Percentiles rank a stretch among this genome's conserved stretches.
Conservation (phyloP, 2,797 vertebrate species). For the Psittacula derbiana region DNA sequence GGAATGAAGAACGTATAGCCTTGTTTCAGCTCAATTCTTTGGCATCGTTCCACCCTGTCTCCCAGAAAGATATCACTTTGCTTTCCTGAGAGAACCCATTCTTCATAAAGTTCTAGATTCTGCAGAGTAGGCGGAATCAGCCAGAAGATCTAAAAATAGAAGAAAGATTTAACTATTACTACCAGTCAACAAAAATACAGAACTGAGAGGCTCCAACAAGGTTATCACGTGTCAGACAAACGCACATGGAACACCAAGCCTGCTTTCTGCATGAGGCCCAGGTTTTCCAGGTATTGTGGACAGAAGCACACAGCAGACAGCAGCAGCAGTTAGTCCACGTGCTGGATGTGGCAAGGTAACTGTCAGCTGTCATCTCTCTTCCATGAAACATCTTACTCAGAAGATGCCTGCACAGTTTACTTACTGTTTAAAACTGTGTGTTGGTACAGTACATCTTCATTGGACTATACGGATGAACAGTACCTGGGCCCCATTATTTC, state of each 20-base stretch:
- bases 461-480: neutral
- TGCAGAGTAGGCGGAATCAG: constrained; percentile 92
- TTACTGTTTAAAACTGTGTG: neutral
- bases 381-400: constrained; percentile 11
- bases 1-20: constrained; percentile 97
- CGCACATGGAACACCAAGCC: fast-evolving
- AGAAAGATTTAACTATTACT: neutral
- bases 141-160: constrained; percentile 91
- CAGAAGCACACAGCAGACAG: neutral
- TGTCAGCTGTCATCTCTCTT: neutral
- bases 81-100: constrained; percentile 97
- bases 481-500: neutral
- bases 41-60: constrained; percentile 92
- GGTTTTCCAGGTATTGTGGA: neutral
- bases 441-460: neutral
- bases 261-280: neutral
- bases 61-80: constrained; percentile 97
- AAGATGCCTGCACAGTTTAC: neutral
- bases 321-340: constrained; percentile 12
- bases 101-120: constrained; percentile 94
- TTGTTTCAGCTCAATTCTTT: constrained; percentile 93
- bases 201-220: neutral
- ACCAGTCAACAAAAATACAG: neutral
- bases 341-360: neutral
- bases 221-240: neutral